Evolutionary conservation across 2,797 vertebrate species (phyloP), one percentile per base, ranked within the genome.

Genomic region (Falco peregrinus): DNA sequence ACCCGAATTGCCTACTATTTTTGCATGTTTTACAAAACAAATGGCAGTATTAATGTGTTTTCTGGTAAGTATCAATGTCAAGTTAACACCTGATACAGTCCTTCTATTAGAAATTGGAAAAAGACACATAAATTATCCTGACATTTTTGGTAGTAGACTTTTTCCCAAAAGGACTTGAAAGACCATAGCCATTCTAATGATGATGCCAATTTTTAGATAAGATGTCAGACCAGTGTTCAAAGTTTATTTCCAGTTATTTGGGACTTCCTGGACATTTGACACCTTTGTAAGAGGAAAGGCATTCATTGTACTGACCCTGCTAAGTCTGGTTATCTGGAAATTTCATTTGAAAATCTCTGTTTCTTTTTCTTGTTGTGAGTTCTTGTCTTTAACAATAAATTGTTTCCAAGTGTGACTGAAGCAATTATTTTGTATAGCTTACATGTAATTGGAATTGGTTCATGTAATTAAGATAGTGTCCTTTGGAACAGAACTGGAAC

Each of bases 221-320:
- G 47, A 31, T 45, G 24, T 71, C 53, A 48, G 39, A 68, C 3
- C 1, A 1, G 22, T 39, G 28, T 81, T 69, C 65, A 60, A 56
- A 80, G 39, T 35, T 77, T 4, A 5, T 75, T 90, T 82, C 43
- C 43, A 59, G n/a, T 54, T 73, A 21, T 79, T 15, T 63, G 43
- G 26, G 33, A 13, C 16, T 81, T 64, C 33, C 51, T 80, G 61
- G 21, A 35, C 8, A 7, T 87, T 83, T 53, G 41, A 12, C 28
- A 74, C 4, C 73, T 90, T 56, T 43, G 7, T 56, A 84, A 79
- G 48, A 91, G 35, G 13, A 84, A 43, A 60, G 13, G 1, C 1
- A 2, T 81, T 75, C 65, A 37, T 29, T 1, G 0, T 24, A 47
- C 9, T 0, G 0, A 33, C 11, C 11, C 35, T 60, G 16, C 9